Evolutionary conservation across 2,797 vertebrate species (phyloP).

Genomic region (Bradypus variegatus): DNA sequence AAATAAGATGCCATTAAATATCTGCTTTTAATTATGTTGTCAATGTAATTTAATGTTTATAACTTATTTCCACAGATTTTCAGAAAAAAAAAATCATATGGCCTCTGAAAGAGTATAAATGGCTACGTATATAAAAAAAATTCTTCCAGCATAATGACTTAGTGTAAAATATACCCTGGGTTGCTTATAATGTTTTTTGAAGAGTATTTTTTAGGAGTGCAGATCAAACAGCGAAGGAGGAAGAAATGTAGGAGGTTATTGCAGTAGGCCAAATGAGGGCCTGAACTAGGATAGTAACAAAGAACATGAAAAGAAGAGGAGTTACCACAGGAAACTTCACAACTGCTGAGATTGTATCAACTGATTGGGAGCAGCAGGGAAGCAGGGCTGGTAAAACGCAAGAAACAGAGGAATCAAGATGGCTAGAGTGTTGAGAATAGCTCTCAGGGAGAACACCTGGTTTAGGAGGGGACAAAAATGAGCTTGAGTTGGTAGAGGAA

Average conservation of each 20-base stretch:
- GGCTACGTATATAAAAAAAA: background rate
- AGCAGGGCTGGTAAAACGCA: background rate
- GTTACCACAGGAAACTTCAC: background rate
- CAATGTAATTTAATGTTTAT: conserved; percentile 2
- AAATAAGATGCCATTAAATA: conserved; percentile 4
- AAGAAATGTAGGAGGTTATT: background rate
- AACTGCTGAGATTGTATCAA: background rate
- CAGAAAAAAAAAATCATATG: background rate
- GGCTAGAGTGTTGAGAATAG: background rate
- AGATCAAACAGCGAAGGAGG: background rate
- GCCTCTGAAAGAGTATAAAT: background rate
- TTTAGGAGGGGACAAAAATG: background rate
- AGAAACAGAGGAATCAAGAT: background rate
- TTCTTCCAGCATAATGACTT: background rate
- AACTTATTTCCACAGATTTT: background rate
- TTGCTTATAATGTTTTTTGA: background rate
- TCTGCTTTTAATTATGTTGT: background rate
- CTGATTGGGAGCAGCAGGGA: background rate
- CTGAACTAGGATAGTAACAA: background rate
- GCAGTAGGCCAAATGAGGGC: background rate
- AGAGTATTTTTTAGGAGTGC: background rate
- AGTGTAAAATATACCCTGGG: background rate
- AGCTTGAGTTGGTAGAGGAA: background rate
- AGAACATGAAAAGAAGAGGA: background rate
- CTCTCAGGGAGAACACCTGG: background rate